Conservation (phyloP, 2,113 vertebrate species). For the Zeus faber region DNA sequence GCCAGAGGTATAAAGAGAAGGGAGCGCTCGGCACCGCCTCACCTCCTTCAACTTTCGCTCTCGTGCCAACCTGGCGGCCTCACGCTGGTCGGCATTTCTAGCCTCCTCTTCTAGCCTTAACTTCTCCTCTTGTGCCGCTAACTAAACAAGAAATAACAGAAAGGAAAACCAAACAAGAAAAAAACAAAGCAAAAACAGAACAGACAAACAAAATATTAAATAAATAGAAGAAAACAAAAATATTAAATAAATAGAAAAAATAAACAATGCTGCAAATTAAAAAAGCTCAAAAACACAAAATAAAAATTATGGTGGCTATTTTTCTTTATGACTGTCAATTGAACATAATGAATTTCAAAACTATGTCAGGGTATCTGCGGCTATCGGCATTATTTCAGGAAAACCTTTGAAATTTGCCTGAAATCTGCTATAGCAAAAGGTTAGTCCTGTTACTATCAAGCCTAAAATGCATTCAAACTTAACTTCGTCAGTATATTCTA, state of each 20-base stretch:
- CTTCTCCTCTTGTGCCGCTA: conserved; percentile 99
- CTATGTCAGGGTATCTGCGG: too few relatives aligned
- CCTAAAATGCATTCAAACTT: too few relatives aligned
- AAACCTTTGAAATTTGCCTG: too few relatives aligned
- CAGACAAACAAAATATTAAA: conserved; percentile 41
- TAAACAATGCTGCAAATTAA: conserved; percentile 19
- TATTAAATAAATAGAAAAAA: background rate
- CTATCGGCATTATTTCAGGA: too few relatives aligned
- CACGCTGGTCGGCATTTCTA: conserved; percentile 91
- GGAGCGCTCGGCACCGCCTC: conserved; percentile 81
- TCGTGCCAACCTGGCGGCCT: conserved; percentile 94
- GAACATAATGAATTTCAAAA: background rate
- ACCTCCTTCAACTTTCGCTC: conserved; percentile 95
- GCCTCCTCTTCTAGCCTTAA: conserved; percentile 99
- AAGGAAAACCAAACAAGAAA: conserved; percentile 62
- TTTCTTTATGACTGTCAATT: background rate
- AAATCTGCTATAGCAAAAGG: too few relatives aligned
- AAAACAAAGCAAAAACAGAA: conserved; percentile 51
- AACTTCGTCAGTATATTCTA: too few relatives aligned
- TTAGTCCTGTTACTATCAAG: too few relatives aligned
- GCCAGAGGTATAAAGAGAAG: too few relatives aligned
- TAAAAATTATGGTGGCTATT: conserved; percentile 11
- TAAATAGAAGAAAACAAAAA: conserved; percentile 45
- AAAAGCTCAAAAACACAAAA: conserved; percentile 37
- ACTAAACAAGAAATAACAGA: conserved; percentile 91